A percentile compares a stretch with the other conserved stretches of the same genome.
These are phyloP conservation scores for Pemphigus obesinymphae DNA, from an alignment of 1,140 invertebrate species.

Conservation along the genomic window DNA sequence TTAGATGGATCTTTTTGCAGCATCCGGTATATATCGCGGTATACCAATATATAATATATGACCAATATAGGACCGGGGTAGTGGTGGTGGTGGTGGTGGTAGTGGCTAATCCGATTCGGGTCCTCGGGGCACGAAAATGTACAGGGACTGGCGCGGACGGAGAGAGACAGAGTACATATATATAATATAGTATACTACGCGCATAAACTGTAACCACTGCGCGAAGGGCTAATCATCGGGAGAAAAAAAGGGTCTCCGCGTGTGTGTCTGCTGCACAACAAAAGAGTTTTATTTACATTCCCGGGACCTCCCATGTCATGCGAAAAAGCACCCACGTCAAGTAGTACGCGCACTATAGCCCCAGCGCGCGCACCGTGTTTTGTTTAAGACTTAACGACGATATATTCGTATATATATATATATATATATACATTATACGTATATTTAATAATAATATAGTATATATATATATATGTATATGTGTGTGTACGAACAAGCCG, in stretches of 20 bases:
- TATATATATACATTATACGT: too few relatives aligned
- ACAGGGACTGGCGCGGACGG: neutral
- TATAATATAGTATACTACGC: neutral
- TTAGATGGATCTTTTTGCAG: too few relatives aligned
- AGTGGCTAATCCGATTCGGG: slow-evolving; percentile 29
- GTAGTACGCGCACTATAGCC: neutral
- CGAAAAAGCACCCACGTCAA: slow-evolving; percentile 41
- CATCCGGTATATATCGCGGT: too few relatives aligned
- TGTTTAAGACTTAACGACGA: slow-evolving; percentile 37
- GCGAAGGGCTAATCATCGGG: slow-evolving; percentile 33
- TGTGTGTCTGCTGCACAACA: slow-evolving; percentile 11
- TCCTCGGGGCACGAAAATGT: slow-evolving; percentile 16
- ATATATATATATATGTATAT: neutral
- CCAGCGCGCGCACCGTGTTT: neutral
- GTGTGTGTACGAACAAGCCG: neutral
- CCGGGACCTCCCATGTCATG: slow-evolving; percentile 40
- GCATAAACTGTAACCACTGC: slow-evolving; percentile 22
- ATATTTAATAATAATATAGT: too few relatives aligned
- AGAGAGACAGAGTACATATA: neutral
- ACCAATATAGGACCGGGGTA: neutral
- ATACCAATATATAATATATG: too few relatives aligned
- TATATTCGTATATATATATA: neutral
- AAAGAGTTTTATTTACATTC: slow-evolving; percentile 41
- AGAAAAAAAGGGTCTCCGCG: neutral
- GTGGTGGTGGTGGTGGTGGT: too few relatives aligned